Evolutionary conservation across 2,888 invertebrate genomes (phyloP).

Genomic region (Agrypnus murinus): DNA sequence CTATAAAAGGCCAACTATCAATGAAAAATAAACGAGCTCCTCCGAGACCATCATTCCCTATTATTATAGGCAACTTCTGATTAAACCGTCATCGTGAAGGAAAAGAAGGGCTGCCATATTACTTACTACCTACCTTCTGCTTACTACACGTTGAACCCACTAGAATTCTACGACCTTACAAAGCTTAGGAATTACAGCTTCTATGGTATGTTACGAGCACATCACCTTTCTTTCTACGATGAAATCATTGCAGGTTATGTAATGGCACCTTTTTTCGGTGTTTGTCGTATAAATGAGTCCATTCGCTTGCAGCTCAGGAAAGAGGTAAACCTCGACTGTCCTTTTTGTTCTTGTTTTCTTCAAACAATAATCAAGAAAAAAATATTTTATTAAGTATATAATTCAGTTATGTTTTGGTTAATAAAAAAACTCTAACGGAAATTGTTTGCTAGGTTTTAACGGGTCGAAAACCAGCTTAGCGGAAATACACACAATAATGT

Average conservation of each 20-base stretch:
- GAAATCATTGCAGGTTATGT: slow-evolving; percentile 18
- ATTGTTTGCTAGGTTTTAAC: not conserved
- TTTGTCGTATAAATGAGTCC: not conserved
- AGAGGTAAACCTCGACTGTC: not conserved
- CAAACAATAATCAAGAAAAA: not conserved
- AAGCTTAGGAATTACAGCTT: slow-evolving; percentile 16
- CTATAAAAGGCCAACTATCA: too few species aligned
- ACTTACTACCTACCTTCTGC: too few species aligned
- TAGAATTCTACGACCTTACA: slow-evolving; percentile 2
- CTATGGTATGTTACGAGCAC: slow-evolving; percentile 3
- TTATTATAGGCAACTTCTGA: not conserved
- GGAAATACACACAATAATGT: too few species aligned
- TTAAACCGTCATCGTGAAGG: slow-evolving; percentile 5
- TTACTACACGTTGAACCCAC: slow-evolving; percentile 1
- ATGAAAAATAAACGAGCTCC: too few species aligned
- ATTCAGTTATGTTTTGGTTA: not conserved
- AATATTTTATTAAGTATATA: too few species aligned
- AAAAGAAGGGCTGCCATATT: slow-evolving; percentile 4
- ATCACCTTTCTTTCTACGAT: slow-evolving; percentile 25
- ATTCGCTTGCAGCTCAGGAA: slow-evolving; percentile 5
- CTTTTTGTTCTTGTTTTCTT: not conserved
- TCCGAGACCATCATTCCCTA: too few species aligned
- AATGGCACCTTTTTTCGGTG: slow-evolving; percentile 10
- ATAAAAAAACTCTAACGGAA: not conserved
- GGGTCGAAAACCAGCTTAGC: not conserved